These are phyloP conservation scores for Tetragonula clypearis DNA, from an alignment of 1,140 invertebrate species.

Conservation along the genomic window DNA sequence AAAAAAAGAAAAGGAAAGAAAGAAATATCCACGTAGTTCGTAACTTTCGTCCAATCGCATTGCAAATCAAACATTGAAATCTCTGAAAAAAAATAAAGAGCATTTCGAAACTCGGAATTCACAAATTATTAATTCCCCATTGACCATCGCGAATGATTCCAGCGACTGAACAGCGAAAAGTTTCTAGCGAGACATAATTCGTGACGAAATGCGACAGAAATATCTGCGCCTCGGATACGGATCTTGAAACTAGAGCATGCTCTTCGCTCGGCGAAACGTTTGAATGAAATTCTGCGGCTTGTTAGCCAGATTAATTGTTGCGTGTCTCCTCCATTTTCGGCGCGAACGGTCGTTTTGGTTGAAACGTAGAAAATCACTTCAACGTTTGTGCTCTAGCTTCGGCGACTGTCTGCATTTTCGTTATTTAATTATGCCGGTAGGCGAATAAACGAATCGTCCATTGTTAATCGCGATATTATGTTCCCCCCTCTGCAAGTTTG, in stretches of 20 bases:
- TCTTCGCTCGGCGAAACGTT: conserved; percentile 4
- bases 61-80: neutral
- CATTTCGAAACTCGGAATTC: too few relatives aligned
- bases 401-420: neutral
- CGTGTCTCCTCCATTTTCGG: neutral
- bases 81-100: neutral
- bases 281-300: conserved; percentile 45
- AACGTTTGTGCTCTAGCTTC: neutral
- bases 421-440: conserved; percentile 7
- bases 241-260: conserved; percentile 14
- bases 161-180: neutral
- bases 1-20: neutral
- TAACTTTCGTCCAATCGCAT: neutral
- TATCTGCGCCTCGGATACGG: neutral
- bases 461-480: neutral
- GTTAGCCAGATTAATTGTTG: conserved; percentile 32
- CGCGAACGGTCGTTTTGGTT: too few relatives aligned
- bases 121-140: neutral
- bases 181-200: neutral
- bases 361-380: neutral
- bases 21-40: too few relatives aligned
- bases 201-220: neutral
- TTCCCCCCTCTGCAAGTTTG: neutral
- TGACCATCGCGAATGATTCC: neutral
- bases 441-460: neutral